Conservation (phyloP, 2,888 invertebrate species). For the Acanthosoma haemorrhoidale region DNA sequence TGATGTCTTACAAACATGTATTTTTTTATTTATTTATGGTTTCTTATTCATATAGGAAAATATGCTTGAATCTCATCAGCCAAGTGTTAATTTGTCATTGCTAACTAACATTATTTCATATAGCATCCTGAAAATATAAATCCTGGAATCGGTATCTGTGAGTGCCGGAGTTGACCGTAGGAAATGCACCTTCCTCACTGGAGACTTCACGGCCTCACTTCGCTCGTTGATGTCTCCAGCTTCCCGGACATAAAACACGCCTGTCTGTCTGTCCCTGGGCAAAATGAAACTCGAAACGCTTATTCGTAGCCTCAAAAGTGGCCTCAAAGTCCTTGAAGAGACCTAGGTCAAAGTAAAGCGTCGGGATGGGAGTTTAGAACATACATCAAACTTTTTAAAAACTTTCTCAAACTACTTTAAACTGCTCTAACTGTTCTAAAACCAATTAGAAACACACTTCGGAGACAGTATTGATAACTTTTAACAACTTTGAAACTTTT, state of each 20-base stretch:
- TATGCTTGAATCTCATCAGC: too few relatives aligned
- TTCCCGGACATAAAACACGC: not conserved
- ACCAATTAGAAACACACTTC: constrained; percentile 29
- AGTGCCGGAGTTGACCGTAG: too few relatives aligned
- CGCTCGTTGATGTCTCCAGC: constrained; percentile 22
- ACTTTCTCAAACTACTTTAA: constrained; percentile 29
- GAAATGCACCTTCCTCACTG: not conserved
- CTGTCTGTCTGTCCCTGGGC: not conserved
- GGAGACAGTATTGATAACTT: constrained; percentile 28
- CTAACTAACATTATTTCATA: too few relatives aligned
- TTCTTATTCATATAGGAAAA: too few relatives aligned
- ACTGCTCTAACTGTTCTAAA: constrained; percentile 22
- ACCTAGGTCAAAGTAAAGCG: constrained; percentile 6
- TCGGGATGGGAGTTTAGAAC: constrained; percentile 20
- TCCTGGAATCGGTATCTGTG: too few relatives aligned
- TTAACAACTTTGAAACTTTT: constrained; percentile 29
- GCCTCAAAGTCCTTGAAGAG: not conserved
- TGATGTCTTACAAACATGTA: too few relatives aligned
- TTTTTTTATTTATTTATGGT: too few relatives aligned
- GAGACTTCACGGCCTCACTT: constrained; percentile 1
- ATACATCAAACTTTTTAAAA: constrained; percentile 28
- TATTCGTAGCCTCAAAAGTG: not conserved
- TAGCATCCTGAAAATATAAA: too few relatives aligned
- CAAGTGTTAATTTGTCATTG: too few relatives aligned
- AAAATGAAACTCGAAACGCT: not conserved